Evolutionary conservation across 2,888 invertebrate genomes (phyloP).

Genomic region (Drosophila kuntzei): DNA sequence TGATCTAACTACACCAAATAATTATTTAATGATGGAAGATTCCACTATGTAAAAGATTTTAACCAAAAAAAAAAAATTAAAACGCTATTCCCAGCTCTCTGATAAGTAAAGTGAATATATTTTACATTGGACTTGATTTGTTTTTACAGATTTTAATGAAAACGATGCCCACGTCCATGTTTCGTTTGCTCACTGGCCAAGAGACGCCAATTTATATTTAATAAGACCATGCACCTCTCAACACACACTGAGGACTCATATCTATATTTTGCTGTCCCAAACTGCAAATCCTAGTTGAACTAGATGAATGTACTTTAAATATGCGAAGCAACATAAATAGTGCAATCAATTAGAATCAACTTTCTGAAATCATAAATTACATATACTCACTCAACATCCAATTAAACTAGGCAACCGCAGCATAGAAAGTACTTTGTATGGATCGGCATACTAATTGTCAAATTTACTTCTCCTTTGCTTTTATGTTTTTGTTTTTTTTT

Average conservation of each 20-base stretch:
- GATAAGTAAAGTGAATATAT: too few relatives aligned
- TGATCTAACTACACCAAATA: too few relatives aligned
- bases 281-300: conserved; percentile 11
- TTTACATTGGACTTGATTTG: not conserved
- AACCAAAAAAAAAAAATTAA: too few relatives aligned
- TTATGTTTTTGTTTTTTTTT: conserved; percentile 24
- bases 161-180: conserved; percentile 99
- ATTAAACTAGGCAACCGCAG: conserved; percentile 34
- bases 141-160: conserved; percentile 97
- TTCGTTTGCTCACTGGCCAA: conserved; percentile 98
- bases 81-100: too few relatives aligned
- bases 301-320: conserved; percentile 19
- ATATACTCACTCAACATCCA: conserved; percentile 16
- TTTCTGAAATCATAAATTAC: conserved; percentile 17
- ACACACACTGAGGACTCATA: conserved; percentile 27
- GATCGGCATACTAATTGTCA: conserved; percentile 25
- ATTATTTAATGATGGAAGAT: too few relatives aligned
- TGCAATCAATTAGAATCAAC: conserved; percentile 16
- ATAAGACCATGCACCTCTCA: conserved; percentile 36
- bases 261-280: conserved; percentile 16
- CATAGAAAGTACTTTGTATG: conserved; percentile 18
- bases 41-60: too few relatives aligned
- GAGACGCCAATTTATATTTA: conserved; percentile 99
- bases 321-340: conserved; percentile 5
- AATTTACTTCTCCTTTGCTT: conserved; percentile 24